Evolutionary conservation across 2,113 vertebrate species (phyloP).

Genomic region (rat (Rattus norvegicus)): DNA sequence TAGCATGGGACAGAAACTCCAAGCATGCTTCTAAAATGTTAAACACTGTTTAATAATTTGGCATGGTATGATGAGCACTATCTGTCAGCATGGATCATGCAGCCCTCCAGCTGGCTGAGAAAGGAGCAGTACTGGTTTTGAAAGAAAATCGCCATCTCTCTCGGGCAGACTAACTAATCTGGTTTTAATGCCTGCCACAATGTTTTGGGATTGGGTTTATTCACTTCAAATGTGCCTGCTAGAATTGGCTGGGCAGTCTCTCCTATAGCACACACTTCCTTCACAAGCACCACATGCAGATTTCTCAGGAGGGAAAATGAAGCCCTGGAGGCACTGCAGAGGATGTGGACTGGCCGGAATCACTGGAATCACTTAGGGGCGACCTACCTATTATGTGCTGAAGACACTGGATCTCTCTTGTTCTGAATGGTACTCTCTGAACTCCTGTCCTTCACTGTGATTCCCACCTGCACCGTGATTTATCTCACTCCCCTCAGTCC

Average conservation of each 20-base stretch:
- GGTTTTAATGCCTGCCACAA: conserved; percentile 64
- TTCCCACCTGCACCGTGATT: too few species aligned
- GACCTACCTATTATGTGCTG: neutral
- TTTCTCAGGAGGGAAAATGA: neutral
- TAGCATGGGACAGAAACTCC: conserved; percentile 7
- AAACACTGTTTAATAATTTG: conserved; percentile 71
- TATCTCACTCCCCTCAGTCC: neutral
- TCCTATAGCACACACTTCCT: conserved; percentile 52
- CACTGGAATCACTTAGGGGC: neutral
- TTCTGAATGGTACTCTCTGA: neutral
- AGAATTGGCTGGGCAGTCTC: conserved; percentile 45
- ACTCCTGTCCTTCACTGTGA: neutral
- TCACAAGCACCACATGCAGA: neutral
- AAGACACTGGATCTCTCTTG: neutral
- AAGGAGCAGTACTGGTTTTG: conserved; percentile 52
- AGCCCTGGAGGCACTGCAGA: neutral
- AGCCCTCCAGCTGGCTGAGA: conserved; percentile 59
- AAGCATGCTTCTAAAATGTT: conserved; percentile 62
- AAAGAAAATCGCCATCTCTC: conserved; percentile 51
- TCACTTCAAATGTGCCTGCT: conserved; percentile 60
- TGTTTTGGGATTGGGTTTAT: conserved; percentile 45
- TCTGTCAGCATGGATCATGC: neutral
- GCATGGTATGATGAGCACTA: neutral
- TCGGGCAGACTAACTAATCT: conserved; percentile 63
- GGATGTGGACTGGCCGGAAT: neutral